A percentile compares a stretch with the other conserved stretches of the same genome.
Conservation (phyloP, 1,140 invertebrate species). For the Rhizoglyphus robini region DNA sequence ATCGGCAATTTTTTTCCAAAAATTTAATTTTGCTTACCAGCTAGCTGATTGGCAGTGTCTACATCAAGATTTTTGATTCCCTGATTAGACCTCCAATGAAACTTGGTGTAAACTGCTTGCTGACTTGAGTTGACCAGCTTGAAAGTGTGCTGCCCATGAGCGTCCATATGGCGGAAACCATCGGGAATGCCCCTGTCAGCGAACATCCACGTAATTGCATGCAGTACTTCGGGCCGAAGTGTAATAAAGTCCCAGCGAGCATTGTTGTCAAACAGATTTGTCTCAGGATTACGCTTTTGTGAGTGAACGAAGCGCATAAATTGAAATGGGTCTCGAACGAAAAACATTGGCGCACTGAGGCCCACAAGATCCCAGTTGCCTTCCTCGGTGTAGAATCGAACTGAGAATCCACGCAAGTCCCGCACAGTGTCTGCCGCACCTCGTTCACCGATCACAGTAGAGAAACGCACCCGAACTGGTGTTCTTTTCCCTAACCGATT, state of each 20-base stretch:
- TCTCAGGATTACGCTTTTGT: constrained; percentile 85
- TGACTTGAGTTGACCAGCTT: constrained; percentile 70
- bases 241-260: constrained; percentile 94
- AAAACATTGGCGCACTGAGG: constrained; percentile 95
- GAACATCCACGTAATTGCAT: constrained; percentile 75
- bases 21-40: background rate
- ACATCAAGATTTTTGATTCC: constrained; percentile 68
- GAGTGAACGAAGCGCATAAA: constrained; percentile 84
- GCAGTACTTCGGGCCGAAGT: constrained; percentile 67
- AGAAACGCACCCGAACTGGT: constrained; percentile 63
- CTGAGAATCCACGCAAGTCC: constrained; percentile 83
- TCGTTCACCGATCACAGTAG: constrained; percentile 71
- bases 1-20: too few relatives aligned
- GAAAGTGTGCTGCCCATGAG: constrained; percentile 54
- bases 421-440: constrained; percentile 76
- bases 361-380: constrained; percentile 92
- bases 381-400: constrained; percentile 93
- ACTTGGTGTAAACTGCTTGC: constrained; percentile 72
- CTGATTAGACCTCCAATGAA: constrained; percentile 68
- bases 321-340: constrained; percentile 80
- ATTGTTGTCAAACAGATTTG: constrained; percentile 81
- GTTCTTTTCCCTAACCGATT: constrained; percentile 68
- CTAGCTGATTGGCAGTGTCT: constrained; percentile 45
- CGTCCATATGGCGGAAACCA: background rate
- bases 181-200: constrained; percentile 73